Evolutionary conservation across 2,888 invertebrate genomes (phyloP).

Genomic region (Calameuta pallipes): DNA sequence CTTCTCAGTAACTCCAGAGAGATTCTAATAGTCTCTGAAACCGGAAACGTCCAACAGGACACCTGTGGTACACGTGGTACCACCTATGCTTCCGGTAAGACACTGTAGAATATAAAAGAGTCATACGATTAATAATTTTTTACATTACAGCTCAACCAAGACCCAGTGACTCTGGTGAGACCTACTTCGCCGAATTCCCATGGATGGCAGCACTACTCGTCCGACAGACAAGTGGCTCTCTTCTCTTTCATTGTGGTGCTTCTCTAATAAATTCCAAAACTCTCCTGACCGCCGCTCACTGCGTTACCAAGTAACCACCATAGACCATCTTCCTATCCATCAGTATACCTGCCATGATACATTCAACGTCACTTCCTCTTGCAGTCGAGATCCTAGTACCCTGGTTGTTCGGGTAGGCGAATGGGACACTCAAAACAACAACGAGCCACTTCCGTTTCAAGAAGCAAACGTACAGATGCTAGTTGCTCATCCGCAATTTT

Average conservation of each 20-base stretch:
- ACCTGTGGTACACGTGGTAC: conserved; percentile 47
- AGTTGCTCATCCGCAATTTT: conserved; percentile 74
- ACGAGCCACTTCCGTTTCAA: conserved; percentile 76
- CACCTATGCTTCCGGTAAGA: conserved; percentile 41
- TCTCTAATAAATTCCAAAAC: conserved; percentile 80
- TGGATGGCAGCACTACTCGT: conserved; percentile 83
- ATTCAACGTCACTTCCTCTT: neutral
- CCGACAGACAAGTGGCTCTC: conserved; percentile 68
- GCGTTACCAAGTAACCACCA: conserved; percentile 66
- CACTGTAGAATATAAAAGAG: conserved; percentile 8
- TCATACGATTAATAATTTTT: no score
- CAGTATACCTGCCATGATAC: neutral
- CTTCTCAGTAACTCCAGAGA: conserved; percentile 8
- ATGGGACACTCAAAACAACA: conserved; percentile 80
- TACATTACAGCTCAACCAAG: conserved; percentile 65
- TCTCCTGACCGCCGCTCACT: conserved; percentile 86
- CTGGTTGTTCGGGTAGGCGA: conserved; percentile 78
- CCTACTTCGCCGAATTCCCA: conserved; percentile 83
- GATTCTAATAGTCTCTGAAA: conserved; percentile 23
- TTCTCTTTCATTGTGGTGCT: conserved; percentile 81
- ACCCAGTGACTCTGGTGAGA: conserved; percentile 72
- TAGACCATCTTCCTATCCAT: neutral
- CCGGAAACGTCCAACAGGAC: conserved; percentile 8
- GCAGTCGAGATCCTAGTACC: conserved; percentile 44
- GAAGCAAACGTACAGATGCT: conserved; percentile 73